Base-by-base conservation (phyloP, 2,113 vertebrate genomes). In the Halcyon senegalensis region DNA sequence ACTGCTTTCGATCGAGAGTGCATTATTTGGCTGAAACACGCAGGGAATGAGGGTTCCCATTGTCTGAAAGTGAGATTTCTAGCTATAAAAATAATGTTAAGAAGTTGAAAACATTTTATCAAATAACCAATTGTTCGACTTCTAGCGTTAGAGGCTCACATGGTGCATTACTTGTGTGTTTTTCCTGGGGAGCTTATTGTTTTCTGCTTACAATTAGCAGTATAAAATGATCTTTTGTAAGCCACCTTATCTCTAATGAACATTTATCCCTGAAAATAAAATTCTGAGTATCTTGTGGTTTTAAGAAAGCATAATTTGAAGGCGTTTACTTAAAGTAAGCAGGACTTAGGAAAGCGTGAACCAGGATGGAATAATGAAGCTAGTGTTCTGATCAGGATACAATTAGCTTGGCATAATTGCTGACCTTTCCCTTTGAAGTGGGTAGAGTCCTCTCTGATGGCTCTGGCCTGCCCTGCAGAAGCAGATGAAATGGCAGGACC, bases 11-110 rank as follows among this genome's bases (percentile, higher is more conserved):
- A 50, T 85, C 1, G 7, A 55, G 89, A 76, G 81, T 64, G 89
- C 16, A 50, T 97, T 97, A 97, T 98, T 98, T 98, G 96, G 96
- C 91, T 95, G 84, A 98, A 97, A 55, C 92, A 79, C 16, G 39
- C 58, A 23, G 95, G 70, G 78, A 90, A 96, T 84, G 87, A 53
- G 51, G 68, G 82, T 70, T 96, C 83, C 87, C 86, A 76, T 79
- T 75, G 92, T 96, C 95, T 97, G 89, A 78, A 93, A 95, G 66
- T 8, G 11, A 83, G 84, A 95, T 97, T 95, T 92, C 76, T 50
- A 30, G 84, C 86, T 80, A 80, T 23, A 70, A 68, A 89, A 90
- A 75, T 80, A 94, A 56, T 24, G 55, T n/a, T 53, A 25, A 86
- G 63, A 76, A 95, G 85, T 95, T 89, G 89, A 92, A 94, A 94